These are phyloP conservation scores for Lucilia cuprina DNA, from an alignment of 1,140 invertebrate species.

Conservation along the genomic window DNA sequence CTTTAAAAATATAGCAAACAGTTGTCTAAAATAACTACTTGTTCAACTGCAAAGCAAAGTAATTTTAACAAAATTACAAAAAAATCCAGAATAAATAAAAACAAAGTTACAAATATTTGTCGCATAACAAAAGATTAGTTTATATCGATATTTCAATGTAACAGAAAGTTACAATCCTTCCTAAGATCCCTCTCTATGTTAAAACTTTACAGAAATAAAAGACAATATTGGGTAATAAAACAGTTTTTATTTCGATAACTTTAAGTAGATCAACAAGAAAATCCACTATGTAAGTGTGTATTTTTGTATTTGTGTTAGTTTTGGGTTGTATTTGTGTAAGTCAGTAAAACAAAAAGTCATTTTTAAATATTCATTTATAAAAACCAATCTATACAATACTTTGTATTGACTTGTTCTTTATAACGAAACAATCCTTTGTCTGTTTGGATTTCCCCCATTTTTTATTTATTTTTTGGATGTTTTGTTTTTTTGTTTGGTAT, in stretches of 20 bases:
- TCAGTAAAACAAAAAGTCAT: background rate
- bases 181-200: background rate
- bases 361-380: background rate
- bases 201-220: background rate
- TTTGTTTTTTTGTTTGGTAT: background rate
- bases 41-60: too few species aligned
- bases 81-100: too few species aligned
- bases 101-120: background rate
- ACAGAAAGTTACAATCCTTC: background rate
- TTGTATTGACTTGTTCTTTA: background rate
- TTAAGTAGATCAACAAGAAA: background rate
- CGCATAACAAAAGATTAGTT: background rate
- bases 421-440: background rate
- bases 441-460: background rate
- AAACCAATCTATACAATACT: background rate
- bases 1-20: too few species aligned
- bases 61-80: too few species aligned
- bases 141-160: background rate
- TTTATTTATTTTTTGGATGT: background rate
- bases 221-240: background rate
- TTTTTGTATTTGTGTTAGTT: background rate
- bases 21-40: too few species aligned
- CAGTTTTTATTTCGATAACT: background rate
- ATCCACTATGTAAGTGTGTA: background rate
- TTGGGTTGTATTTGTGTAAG: background rate